Evolutionary conservation across 2,888 invertebrate species (phyloP), one percentile per base, ranked within the genome.

Genomic region (Eupsilia transversa): DNA sequence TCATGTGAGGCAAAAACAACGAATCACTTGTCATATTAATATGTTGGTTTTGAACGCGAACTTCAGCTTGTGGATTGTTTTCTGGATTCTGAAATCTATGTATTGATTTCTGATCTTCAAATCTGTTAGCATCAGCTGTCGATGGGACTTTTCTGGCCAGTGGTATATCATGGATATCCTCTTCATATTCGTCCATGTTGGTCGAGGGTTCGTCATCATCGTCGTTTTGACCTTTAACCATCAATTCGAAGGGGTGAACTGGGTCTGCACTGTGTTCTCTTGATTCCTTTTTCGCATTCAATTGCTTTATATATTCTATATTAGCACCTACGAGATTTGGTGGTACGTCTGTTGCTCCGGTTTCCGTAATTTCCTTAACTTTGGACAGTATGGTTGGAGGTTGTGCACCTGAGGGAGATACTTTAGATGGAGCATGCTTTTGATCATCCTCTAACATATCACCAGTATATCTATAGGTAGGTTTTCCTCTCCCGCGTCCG

Each of bases 241-340:
- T 95, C 83, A 96, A 94, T 77, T 96, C 94, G 88, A 96, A 97
- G n/a, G 97, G 96, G 80, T 93, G 91, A 72, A 89, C 75, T 72
- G 90, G 85, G 77, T 94, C 94, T 73, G 80, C 72, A 79, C 87
- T 89, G 74, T 92, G 88, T 72, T 92, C 92, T 85, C 91, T 92
- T n/a, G 89, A 86, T 85, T 93, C 94, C 87, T 96, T 96, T 89
- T 94, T 95, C 20, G 95, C 93, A 86, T 94, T 92, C 20, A 96
- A 90, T 89, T 96, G 96, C 83, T 95, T 95, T 77, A 96, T 92
- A 87, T 92, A 96, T 89, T 96, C 97, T 85, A 96, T 92, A 80
- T 97, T 96, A 64, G 97, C 96, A 75, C 97, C 95, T 80, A 92
- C 86, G 38, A 96, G 91, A 77, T 93, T 91, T 70, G 94, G 94